Evolutionary conservation across 2,113 vertebrate species (phyloP).

Genomic region (Lepus europaeus): DNA sequence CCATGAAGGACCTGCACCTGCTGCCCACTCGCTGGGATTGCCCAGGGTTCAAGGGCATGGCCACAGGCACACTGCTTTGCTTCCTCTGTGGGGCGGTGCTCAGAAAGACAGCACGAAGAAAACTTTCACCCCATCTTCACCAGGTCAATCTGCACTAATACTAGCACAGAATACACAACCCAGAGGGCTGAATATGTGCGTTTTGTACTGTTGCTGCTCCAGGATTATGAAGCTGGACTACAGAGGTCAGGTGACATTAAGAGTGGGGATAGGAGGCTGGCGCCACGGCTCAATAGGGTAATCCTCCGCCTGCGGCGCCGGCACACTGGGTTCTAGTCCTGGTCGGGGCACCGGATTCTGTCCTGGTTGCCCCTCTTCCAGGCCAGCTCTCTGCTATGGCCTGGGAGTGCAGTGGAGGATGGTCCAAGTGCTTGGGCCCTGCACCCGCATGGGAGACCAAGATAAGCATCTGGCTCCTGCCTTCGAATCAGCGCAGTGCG

Average conservation of each 20-base stretch:
- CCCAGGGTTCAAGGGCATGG: background rate
- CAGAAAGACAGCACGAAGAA: background rate
- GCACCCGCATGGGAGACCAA: too few species aligned
- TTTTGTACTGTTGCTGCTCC: background rate
- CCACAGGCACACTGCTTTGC: background rate
- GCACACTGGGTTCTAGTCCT: too few species aligned
- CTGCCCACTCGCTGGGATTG: accelerated
- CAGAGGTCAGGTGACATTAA: background rate
- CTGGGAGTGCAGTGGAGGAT: too few species aligned
- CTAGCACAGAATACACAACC: background rate
- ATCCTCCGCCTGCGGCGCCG: too few species aligned
- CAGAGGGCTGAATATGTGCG: background rate
- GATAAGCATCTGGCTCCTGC: too few species aligned
- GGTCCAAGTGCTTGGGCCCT: too few species aligned
- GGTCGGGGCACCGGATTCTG: too few species aligned
- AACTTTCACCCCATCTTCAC: background rate
- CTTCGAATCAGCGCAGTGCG: too few species aligned
- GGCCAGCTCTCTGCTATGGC: too few species aligned
- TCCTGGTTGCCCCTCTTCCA: too few species aligned
- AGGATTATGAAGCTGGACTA: background rate
- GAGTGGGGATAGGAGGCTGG: too few species aligned
- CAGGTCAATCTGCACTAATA: background rate
- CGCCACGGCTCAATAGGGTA: too few species aligned
- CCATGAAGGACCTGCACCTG: background rate
- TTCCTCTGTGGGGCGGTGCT: background rate